These are phyloP conservation scores for Epizoanthus fatuus DNA, from an alignment of 92 coral and sea anemone genomes.

Conservation along the genomic window DNA sequence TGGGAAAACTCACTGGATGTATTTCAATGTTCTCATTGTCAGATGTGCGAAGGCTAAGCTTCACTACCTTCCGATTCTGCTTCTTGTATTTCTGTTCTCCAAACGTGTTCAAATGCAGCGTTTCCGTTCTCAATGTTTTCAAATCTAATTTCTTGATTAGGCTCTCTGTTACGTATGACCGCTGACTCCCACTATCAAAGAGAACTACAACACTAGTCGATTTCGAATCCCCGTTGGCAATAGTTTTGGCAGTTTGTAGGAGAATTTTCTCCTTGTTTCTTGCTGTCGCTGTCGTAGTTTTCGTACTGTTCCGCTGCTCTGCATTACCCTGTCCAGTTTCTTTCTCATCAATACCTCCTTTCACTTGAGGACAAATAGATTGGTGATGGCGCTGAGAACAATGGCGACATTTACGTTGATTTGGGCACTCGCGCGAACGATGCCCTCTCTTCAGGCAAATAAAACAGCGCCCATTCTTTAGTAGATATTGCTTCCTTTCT, in stretches of 20 bases:
- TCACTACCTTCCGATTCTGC: slow-evolving; percentile 46
- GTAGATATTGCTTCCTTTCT: background rate
- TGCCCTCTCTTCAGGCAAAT: slow-evolving; percentile 22
- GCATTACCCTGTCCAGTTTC: too few relatives aligned
- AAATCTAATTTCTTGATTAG: background rate
- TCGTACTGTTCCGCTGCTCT: background rate
- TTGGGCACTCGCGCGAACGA: slow-evolving; percentile 1
- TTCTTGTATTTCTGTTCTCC: slow-evolving; percentile 36
- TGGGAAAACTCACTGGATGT: slow-evolving; percentile 42
- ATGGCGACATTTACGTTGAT: slow-evolving; percentile 3
- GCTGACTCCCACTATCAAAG: slow-evolving; percentile 72
- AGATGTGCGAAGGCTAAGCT: background rate
- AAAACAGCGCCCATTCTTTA: slow-evolving; percentile 22
- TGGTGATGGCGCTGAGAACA: slow-evolving; percentile 32
- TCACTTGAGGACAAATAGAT: slow-evolving; percentile 8
- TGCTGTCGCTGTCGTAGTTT: too few relatives aligned
- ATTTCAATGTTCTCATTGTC: slow-evolving; percentile 48
- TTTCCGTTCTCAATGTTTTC: background rate
- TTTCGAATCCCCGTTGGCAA: slow-evolving; percentile 20
- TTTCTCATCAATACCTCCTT: background rate
- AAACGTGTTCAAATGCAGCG: slow-evolving; percentile 37
- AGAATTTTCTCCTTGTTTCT: too few relatives aligned
- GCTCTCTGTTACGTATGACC: slow-evolving; percentile 36
- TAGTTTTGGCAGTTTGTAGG: slow-evolving; percentile 5
- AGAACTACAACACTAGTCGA: slow-evolving; percentile 55